Base-by-base conservation (phyloP, 2,113 vertebrate species). In the Amazona vittata region DNA sequence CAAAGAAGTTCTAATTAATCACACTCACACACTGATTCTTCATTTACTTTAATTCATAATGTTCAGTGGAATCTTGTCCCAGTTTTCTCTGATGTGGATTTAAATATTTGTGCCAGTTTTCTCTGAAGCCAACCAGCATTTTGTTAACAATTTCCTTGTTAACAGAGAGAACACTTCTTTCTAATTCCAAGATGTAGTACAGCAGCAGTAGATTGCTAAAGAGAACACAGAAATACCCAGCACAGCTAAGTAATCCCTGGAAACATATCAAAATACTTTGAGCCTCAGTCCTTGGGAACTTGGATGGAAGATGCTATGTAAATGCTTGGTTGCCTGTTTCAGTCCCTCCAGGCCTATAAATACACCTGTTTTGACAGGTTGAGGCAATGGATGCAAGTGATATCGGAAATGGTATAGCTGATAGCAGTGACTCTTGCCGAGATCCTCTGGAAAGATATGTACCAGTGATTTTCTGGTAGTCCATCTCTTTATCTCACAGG, bases 361-460 rank as follows among this genome's bases (percentile, higher is more conserved):
- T 96, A 95, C 95, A 96, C 92, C 93, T 92, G 92, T 64, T 92
- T 90, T 92, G 83, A 75, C 79, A 93, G 69, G 96, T 28, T 94
- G 55, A 7, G 7, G 90, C 83, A 78, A 35, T 8, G 55, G 60
- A 87, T 90, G 79, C 82, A 80, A 68, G 60, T 9, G 68, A 39
- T 86, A 92, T 7, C 25, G 43, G 88, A 95, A 94, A 86, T 28
- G 55, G 31, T 16, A 35, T 59, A 77, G 79, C 73, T 78, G 73
- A 93, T 84, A 78, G 43, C 55, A 64, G 64, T 4, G 1, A 19
- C 41, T 79, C 62, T 50, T 93, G 93, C 88, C 94, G 96, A 86
- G n/a, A 86, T 83, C 68, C 79, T 55, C 93, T 90, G 69, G 76
- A 90, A 95, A 93, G 83, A 82, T 52, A 89, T 26, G 53, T 70